These are phyloP conservation scores for Oceanodroma tethys DNA, from an alignment of 2,113 vertebrate genomes.

Conservation along the genomic window DNA sequence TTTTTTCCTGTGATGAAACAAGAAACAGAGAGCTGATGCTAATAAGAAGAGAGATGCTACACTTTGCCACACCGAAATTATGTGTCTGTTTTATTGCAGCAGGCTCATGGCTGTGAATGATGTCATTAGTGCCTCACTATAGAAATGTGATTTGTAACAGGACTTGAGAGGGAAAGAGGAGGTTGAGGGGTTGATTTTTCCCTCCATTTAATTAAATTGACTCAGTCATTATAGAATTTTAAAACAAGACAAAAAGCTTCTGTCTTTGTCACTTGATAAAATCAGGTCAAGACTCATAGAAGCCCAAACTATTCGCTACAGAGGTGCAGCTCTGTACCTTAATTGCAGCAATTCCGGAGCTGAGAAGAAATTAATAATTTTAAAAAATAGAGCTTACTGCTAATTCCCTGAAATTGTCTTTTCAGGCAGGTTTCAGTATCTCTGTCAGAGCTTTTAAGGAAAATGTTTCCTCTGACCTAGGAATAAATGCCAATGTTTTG, in stretches of 20 bases:
- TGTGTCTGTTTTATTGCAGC: neutral
- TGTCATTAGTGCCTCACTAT: neutral
- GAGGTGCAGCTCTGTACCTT: neutral
- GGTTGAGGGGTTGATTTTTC: neutral
- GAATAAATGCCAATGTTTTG: neutral
- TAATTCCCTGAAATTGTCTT: neutral
- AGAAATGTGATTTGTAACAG: neutral
- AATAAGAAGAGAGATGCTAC: neutral
- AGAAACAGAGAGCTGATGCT: neutral
- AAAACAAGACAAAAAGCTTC: neutral
- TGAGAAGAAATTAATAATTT: neutral
- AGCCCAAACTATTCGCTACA: neutral
- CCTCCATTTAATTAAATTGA: neutral
- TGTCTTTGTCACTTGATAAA: neutral
- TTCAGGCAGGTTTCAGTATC: neutral
- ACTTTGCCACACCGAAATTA: neutral
- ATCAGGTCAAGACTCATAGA: neutral
- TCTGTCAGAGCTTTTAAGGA: neutral
- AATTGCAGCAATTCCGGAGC: neutral
- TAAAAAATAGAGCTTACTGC: neutral
- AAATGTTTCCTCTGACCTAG: neutral
- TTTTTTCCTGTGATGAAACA: slow-evolving; percentile 16
- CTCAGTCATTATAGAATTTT: neutral
- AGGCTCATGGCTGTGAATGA: neutral
- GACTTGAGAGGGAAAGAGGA: neutral